A percentile compares a stretch with the other conserved stretches of the same genome.
phyloP scores from a whole-genome alignment of 2,113 vertebrate species.

The Setophaga coronata region DNA sequence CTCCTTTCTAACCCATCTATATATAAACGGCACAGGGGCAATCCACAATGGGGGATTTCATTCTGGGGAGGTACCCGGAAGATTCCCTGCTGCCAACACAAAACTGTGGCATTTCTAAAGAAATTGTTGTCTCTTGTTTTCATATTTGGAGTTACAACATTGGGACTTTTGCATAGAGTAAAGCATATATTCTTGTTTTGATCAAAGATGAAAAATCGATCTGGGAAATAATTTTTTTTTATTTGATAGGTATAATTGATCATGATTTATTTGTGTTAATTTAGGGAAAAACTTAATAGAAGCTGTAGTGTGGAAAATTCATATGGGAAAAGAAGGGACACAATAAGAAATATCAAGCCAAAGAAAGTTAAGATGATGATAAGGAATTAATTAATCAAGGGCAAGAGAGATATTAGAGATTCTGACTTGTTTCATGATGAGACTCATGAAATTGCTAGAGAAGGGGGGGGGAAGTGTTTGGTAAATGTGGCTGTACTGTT shows the following conservation, averaged over 20 bases:
- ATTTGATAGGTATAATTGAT: background rate
- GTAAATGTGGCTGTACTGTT: background rate
- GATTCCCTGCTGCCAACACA: background rate
- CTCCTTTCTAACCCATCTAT: background rate
- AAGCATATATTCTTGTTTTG: background rate
- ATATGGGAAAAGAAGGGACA: background rate
- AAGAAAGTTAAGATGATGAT: background rate
- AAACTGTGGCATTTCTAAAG: background rate
- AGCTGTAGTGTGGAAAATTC: background rate
- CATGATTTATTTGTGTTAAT: background rate
- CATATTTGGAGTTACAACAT: background rate
- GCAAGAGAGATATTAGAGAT: background rate
- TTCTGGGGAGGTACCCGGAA: background rate
- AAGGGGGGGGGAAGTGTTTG: background rate
- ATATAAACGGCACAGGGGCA: background rate
- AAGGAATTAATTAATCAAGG: background rate
- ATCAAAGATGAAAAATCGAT: background rate
- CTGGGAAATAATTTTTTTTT: background rate
- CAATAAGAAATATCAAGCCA: background rate
- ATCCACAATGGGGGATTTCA: conserved; percentile 27
- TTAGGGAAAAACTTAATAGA: background rate
- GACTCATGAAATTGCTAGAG: background rate
- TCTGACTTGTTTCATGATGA: background rate
- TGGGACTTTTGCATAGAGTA: background rate
- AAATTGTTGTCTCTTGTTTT: background rate